A percentile compares a stretch with the other conserved stretches of the same genome.
These are phyloP conservation scores for Bungarus multicinctus DNA, from an alignment of 2,113 vertebrate species.

Conservation along the genomic window DNA sequence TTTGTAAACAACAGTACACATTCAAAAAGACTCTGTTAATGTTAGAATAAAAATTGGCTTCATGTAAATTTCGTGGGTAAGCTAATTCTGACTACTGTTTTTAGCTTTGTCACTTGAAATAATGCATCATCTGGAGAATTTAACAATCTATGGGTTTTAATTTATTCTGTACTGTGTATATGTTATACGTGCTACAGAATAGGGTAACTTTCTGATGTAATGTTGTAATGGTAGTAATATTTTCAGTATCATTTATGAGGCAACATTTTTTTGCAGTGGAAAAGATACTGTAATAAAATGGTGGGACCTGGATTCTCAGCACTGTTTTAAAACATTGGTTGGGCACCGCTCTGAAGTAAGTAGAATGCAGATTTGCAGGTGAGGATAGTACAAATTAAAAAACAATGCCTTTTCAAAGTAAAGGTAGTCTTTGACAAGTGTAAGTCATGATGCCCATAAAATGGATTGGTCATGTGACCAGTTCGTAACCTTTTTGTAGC, in stretches of 20 bases:
- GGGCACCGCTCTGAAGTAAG: conserved; percentile 92
- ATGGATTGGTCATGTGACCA: neutral
- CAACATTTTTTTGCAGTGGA: conserved; percentile 70
- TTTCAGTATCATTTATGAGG: neutral
- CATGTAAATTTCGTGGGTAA: neutral
- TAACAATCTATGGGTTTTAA: neutral
- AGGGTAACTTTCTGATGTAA: neutral
- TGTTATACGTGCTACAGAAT: neutral
- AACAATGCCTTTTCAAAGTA: neutral
- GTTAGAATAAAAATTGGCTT: neutral
- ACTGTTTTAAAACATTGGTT: conserved; percentile 96
- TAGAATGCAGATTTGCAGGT: neutral
- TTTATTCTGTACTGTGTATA: neutral
- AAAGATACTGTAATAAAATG: conserved; percentile 96
- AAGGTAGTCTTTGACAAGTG: neutral
- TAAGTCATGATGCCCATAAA: neutral
- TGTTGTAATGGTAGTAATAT: neutral
- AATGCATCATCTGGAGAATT: neutral
- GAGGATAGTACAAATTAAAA: neutral
- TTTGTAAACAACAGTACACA: neutral
- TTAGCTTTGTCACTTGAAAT: neutral
- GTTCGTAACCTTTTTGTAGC: neutral
- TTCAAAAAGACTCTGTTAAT: neutral
- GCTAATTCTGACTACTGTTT: neutral
- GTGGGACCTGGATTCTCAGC: conserved; percentile 97